Base-by-base conservation (phyloP, 2,113 vertebrate species). In the Mirza zaza region DNA sequence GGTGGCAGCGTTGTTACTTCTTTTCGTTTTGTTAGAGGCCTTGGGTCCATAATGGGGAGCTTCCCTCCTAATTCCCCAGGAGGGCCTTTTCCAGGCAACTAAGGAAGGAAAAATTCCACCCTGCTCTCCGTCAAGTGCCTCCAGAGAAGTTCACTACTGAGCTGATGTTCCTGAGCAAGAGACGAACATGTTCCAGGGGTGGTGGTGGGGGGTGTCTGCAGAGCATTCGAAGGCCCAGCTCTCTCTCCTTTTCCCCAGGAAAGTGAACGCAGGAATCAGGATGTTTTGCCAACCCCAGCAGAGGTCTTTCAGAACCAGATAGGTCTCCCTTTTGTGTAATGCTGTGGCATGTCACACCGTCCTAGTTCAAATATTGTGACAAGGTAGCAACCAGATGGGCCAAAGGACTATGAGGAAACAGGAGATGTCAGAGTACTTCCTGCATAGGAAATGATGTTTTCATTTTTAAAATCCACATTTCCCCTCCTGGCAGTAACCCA, bases 371-470 rank as follows among this genome's bases (percentile, higher is more conserved):
- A 70, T 29, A 23, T 50, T 50, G 61, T 79, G 80, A 85, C 85
- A 65, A 90, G 29, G 86, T n/a, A 80, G n/a, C 52, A 68, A 36
- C 15, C 85, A 88, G 50, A 32, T 3, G 9, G 20, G 11, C 36
- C 32, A 70, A 89, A 77, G 70, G 71, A 45, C 79, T 71, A 21
- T 11, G 52, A 63, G 80, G 79, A 90, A 84, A 36, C 71, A 84
- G 80, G 63, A 83, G 61, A 23, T 79, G 42, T 20, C 77, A 20
- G 52, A 96, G 42, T 55, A 63, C 42, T 90, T 85, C 91, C 91
- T 93, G 71, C 71, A 65, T 79, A 71, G 71, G 57, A 90, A 85
- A 36, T 71, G 63, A 71, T 84, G 63, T 71, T 91, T 96, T 90
- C 61, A 39, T 70, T 96, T 95, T 77, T 61, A 61, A 92, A 92